Base-by-base conservation (phyloP, 2,797 vertebrate genomes). In the Leptatherina wallacei region DNA sequence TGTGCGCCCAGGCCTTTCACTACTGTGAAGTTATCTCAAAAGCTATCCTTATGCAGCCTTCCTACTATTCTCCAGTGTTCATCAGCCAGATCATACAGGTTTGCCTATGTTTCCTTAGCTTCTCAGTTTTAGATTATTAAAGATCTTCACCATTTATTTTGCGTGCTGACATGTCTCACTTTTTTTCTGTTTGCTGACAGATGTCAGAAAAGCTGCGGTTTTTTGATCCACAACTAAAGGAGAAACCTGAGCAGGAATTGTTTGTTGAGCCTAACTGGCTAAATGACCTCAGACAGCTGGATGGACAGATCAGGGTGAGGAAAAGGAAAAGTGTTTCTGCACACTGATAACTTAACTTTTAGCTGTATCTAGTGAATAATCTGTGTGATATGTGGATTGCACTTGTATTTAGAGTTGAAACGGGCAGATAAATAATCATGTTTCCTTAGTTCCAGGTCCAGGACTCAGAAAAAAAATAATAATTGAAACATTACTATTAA, bases 171-270 rank as follows among this genome's bases (percentile, higher is more conserved):
- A 11, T 4, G 7, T 66, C 13, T n/a, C 4, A 35, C 62, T 35
- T 47, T 38, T 61, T 3, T 74, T 22, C 32, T 73, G 44, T 63
- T 68, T 73, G 7, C 33, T 54, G n/a, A 82, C 79, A 99, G 98
- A 91, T 98, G 69, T 97, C 97, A 0, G 96, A 96, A 55, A 97
- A 95, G 74, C 89, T 99, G 35, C 93, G 96, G 57, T 96, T 99
- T 82, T 99, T 96, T 33, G 98, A 99, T 88, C 97, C 98, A 2
- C 98, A 99, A 91, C 91, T 99, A 71, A 97, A 96, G 73, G 98
- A 99, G 83, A 97, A 95, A 29, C 97, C 98, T 0, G 98, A 99
- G 36, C 96, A 97, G 90, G 98, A 98, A 83, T 80, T 96, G 60
- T 96, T 96, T 33, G 77, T 94, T 51, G 96, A 98, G 62, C 97